Base-by-base conservation (phyloP, 64 coral and sea anemone genomes). In the Montipora sp. region DNA sequence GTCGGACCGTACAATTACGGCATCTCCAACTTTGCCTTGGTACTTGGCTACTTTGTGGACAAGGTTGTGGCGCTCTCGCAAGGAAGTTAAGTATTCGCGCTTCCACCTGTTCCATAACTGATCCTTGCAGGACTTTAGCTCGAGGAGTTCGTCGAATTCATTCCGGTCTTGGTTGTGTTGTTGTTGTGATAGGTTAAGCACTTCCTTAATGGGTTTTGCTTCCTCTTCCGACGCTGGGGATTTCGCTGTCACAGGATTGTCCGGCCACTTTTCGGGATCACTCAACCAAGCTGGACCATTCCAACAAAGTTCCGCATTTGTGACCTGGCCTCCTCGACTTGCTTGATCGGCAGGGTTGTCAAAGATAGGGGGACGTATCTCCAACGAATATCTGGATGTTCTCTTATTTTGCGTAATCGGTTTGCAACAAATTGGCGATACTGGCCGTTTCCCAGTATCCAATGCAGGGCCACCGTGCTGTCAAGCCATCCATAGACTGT, bases 331-430 rank as follows among this genome's bases (percentile, higher is more conserved):
- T 48, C 94, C 89, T 13, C 81, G 83, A 75, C 93, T 95, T 70
- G 88, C 88, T 15, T 86, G 57, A 58, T 95, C 93, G 8, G 93
- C 93, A 59, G 93, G 89, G 16, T 91, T 91, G 13, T 91, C 82
- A 8, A 20, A 7, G 7, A 89, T 95, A 9, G 94, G 89, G 94
- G 89, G 7, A 92, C 83, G 72, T 95, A 83, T 48, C 77, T 80
- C 77, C 50, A 80, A 45, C 12, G 47, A 57, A 80, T 80, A 47
- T 55, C 43, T 51, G 48, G 50, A 11, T 80, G 50, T 80, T 80
- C 43, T n/a, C 46, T 80, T 51, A 57, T 59, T 13, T 60, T 81
- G 12, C 18, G n/a, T 49, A 81, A 22, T 50, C 53, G 21, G 79
- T 57, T 60, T 3, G 51, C 49, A 9, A 81, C 53, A 21, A 60